Evolutionary conservation across 1,140 invertebrate genomes (phyloP), one percentile per base, ranked within the genome.

Genomic region (Drosophila simulans): DNA sequence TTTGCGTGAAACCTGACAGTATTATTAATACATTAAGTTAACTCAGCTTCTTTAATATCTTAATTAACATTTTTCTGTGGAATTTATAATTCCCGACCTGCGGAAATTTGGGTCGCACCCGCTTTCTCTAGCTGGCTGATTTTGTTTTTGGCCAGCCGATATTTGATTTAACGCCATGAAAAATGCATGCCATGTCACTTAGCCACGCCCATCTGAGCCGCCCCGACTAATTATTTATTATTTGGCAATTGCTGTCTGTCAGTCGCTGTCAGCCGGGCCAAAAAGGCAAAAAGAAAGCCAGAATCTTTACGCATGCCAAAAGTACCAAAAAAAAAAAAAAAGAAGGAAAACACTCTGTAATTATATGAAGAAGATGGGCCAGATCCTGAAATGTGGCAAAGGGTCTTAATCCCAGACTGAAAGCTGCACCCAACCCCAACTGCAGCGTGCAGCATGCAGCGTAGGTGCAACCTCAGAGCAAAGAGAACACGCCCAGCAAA

Each of bases 201-300:
- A 62, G 75, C 57, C 85, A 84, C 84, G 84, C 84, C 84, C 62
- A 35, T 49, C 35, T 52, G 40, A n/a, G 51, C 55, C 73, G 52
- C 75, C 56, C 83, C 43, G 63, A 79, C 84, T 89, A 89, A 89
- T 89, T 89, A 89, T 89, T 89, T 89, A 89, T 89, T 89, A 89
- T 89, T 89, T 89, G 84, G 84, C 85, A 89, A 89, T 89, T 89
- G 84, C 83, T 89, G 84, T 89, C 84, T 89, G 84, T 89, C 84
- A 89, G 84, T 63, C 84, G 84, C 84, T 88, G 84, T 88, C 84
- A 88, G 73, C 39, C 55, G 40, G 57, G n/a, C 42, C 12, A 43
- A 42, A 15, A 15, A 69, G 37, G 49, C 54, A 84, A 46, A 77
- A 77, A 77, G 64, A 70, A 77, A 77, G 64, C 52, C 69, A 88